A percentile compares a stretch with the other conserved stretches of the same genome.
Evolutionary conservation across 2,888 invertebrate genomes (phyloP).

Genomic region (Encarsia formosa): DNA sequence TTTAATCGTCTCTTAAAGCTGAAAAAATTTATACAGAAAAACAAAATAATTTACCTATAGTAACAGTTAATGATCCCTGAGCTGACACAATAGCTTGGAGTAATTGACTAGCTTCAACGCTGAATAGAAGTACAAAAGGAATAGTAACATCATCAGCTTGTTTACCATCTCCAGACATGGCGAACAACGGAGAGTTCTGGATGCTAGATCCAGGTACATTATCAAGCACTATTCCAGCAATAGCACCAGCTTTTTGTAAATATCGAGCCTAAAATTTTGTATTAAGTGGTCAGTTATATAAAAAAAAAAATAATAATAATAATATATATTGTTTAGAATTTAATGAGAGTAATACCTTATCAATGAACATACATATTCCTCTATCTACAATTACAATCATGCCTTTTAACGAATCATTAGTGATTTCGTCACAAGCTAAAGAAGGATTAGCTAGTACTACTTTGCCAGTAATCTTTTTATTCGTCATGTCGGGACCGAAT

Average conservation of each 20-base stretch:
- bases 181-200: constrained; percentile 78
- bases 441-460: constrained; percentile 66
- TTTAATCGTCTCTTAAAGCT: too few species aligned
- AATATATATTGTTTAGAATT: neutral
- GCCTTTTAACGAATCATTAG: constrained; percentile 61
- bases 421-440: constrained; percentile 62
- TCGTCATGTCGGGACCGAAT: constrained; percentile 75
- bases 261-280: constrained; percentile 65
- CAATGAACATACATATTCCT: constrained; percentile 93
- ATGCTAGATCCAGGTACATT: constrained; percentile 74
- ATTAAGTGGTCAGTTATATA: too few species aligned
- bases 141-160: constrained; percentile 74
- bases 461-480: constrained; percentile 63
- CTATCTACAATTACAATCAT: constrained; percentile 83
- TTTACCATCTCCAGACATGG: constrained; percentile 91
- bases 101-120: constrained; percentile 70
- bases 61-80: constrained; percentile 38
- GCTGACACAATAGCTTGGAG: constrained; percentile 54
- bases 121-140: constrained; percentile 87
- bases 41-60: constrained; percentile 40
- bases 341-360: constrained; percentile 63
- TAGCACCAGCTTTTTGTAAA: constrained; percentile 77
- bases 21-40: too few species aligned
- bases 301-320: constrained; percentile 1
- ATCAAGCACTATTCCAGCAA: constrained; percentile 81